phyloP scores from a whole-genome alignment of 2,888 invertebrate genomes.

The Sclerodermus sp. region DNA sequence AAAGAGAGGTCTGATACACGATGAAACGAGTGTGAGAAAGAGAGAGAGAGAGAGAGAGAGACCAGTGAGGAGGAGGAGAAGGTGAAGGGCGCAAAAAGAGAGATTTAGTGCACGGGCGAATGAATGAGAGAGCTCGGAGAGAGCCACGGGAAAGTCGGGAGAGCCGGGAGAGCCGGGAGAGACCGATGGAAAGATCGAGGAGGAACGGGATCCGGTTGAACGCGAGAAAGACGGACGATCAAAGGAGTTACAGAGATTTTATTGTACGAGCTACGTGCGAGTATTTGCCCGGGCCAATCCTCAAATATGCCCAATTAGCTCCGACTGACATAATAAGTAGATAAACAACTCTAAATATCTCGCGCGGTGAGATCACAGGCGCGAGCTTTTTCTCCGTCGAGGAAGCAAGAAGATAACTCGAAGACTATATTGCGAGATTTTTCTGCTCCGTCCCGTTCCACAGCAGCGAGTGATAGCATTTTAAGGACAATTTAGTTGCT shows the following conservation, averaged over 20 bases:
- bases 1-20: no score
- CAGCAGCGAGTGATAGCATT: slow-evolving; percentile 43
- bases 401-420: slow-evolving; percentile 20
- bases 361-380: slow-evolving; percentile 50
- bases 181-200: no score
- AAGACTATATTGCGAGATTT: neutral
- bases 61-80: neutral
- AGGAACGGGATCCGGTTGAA: no score
- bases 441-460: slow-evolving; percentile 5
- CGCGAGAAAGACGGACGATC: no score
- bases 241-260: slow-evolving; percentile 10
- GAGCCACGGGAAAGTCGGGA: neutral
- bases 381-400: slow-evolving; percentile 37
- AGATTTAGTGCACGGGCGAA: neutral
- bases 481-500: slow-evolving; percentile 51
- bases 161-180: no score
- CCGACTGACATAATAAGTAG: slow-evolving; percentile 53
- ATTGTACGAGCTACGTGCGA: slow-evolving; percentile 44
- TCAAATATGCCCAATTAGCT: slow-evolving; percentile 54
- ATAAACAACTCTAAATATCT: slow-evolving; percentile 48
- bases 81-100: neutral
- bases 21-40: no score
- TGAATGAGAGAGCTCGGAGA: neutral
- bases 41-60: no score
- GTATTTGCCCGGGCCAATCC: slow-evolving; percentile 34